Evolutionary conservation across 2,797 vertebrate species (phyloP).

Genomic region (Trachurus trachurus): DNA sequence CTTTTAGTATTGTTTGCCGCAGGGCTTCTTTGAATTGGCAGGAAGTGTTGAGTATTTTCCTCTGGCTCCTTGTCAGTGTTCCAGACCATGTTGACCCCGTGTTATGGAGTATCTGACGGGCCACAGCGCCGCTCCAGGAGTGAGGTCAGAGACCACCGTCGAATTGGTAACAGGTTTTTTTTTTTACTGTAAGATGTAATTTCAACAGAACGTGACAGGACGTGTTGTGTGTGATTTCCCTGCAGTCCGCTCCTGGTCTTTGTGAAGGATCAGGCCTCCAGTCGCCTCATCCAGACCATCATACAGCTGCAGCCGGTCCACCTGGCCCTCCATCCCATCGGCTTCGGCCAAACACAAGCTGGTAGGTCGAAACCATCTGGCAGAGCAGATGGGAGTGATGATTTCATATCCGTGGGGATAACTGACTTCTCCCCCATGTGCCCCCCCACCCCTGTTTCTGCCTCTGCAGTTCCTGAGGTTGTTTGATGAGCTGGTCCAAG

Average conservation of each 20-base stretch:
- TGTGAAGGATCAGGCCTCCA: constrained; percentile 90
- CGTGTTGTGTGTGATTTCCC: constrained; percentile 1
- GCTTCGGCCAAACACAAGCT: constrained; percentile 83
- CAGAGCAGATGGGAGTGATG: neutral
- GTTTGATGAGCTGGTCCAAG: constrained; percentile 89
- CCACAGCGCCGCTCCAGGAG: constrained; percentile 82
- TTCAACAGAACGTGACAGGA: neutral
- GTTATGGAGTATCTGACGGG: constrained; percentile 87
- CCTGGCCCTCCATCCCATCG: constrained; percentile 89
- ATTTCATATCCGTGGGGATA: neutral
- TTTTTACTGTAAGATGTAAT: neutral
- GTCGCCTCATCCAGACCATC: constrained; percentile 90
- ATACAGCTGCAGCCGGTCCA: constrained; percentile 86
- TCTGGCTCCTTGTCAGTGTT: constrained; percentile 75
- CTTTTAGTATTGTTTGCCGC: neutral
- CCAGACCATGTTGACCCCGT: constrained; percentile 88
- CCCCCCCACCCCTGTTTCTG: neutral
- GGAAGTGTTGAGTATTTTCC: neutral
- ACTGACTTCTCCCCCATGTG: neutral
- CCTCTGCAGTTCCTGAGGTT: constrained; percentile 83
- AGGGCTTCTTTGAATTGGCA: neutral
- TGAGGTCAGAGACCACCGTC: constrained; percentile 81
- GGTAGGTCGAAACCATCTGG: constrained; percentile 69
- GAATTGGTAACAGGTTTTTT: too few relatives aligned
- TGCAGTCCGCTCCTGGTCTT: constrained; percentile 90